A percentile compares a stretch with the other conserved stretches of the same genome.
phyloP scores from a whole-genome alignment of 35 echinoderm and acorn worm species.

The Strongylocentrotus purpuratus region DNA sequence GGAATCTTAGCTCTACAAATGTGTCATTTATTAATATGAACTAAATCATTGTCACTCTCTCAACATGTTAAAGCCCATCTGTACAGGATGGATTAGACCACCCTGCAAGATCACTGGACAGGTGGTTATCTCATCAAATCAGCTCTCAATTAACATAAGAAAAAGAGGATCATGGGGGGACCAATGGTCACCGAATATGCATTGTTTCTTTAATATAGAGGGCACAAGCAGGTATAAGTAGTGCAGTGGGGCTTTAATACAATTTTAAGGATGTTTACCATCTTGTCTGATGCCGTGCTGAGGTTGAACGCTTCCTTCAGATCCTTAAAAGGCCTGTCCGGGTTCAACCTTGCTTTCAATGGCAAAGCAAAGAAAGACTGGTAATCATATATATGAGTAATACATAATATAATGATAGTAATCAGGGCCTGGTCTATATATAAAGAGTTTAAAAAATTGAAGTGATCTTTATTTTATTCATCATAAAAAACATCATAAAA shows the following conservation, averaged over 20 bases:
- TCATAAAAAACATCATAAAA: no score
- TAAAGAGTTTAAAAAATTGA: no score
- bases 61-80: background rate
- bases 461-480: no score
- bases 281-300: constrained; percentile 28
- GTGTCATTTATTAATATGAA: background rate
- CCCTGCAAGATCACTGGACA: no score
- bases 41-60: background rate
- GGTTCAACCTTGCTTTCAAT: constrained; percentile 67
- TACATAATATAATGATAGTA: background rate
- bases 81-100: no score
- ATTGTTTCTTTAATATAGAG: no score
- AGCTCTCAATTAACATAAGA: no score
- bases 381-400: background rate
- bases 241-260: background rate
- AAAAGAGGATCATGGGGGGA: no score
- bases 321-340: constrained; percentile 74
- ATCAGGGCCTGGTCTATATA: background rate
- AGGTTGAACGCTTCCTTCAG: constrained; percentile 89
- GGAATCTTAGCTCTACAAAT: background rate
- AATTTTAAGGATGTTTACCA: background rate
- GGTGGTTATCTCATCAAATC: no score
- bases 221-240: background rate
- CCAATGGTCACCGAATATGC: no score
- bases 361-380: background rate